Evolutionary conservation across 1,140 invertebrate genomes (phyloP).

Genomic region (Tigriopus japonicus): DNA sequence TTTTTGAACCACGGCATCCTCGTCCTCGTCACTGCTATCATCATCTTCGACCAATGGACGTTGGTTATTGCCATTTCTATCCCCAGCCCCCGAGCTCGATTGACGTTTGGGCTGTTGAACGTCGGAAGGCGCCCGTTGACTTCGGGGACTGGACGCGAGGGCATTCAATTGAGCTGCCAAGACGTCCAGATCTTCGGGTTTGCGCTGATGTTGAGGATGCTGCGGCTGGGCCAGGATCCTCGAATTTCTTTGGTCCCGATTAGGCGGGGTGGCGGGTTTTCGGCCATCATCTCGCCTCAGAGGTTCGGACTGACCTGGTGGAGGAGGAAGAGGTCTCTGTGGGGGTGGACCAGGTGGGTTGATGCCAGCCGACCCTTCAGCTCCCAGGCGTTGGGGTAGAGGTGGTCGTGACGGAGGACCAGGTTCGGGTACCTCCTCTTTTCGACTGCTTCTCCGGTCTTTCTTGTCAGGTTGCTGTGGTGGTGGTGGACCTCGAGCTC

Average conservation of each 20-base stretch:
- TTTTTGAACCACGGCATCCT: slow-evolving; percentile 22
- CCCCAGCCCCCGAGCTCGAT: slow-evolving; percentile 2
- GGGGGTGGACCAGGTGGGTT: slow-evolving; percentile 29
- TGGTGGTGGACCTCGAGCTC: background rate
- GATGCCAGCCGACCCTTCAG: slow-evolving; percentile 34
- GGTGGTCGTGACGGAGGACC: slow-evolving; percentile 61
- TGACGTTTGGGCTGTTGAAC: slow-evolving; percentile 7
- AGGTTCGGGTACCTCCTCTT: slow-evolving; percentile 42
- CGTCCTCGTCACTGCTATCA: slow-evolving; percentile 27
- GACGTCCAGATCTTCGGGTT: slow-evolving; percentile 56
- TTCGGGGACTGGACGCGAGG: slow-evolving; percentile 40
- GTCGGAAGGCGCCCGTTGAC: slow-evolving; percentile 17
- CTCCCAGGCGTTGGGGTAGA: slow-evolving; percentile 53
- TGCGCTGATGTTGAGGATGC: slow-evolving; percentile 6
- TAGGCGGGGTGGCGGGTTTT: background rate
- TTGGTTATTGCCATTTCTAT: slow-evolving; percentile 18
- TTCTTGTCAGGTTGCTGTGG: slow-evolving; percentile 30
- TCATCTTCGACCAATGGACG: slow-evolving; percentile 18
- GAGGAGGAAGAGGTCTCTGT: slow-evolving; percentile 61
- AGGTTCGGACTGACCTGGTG: slow-evolving; percentile 17
- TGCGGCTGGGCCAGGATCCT: slow-evolving; percentile 44
- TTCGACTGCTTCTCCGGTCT: slow-evolving; percentile 23
- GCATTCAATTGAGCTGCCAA: slow-evolving; percentile 81
- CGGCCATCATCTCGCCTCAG: slow-evolving; percentile 13
- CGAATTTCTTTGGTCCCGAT: slow-evolving; percentile 38